Evolutionary conservation across 2,888 invertebrate species (phyloP).

Genomic region (Aproaerema taeniolella): DNA sequence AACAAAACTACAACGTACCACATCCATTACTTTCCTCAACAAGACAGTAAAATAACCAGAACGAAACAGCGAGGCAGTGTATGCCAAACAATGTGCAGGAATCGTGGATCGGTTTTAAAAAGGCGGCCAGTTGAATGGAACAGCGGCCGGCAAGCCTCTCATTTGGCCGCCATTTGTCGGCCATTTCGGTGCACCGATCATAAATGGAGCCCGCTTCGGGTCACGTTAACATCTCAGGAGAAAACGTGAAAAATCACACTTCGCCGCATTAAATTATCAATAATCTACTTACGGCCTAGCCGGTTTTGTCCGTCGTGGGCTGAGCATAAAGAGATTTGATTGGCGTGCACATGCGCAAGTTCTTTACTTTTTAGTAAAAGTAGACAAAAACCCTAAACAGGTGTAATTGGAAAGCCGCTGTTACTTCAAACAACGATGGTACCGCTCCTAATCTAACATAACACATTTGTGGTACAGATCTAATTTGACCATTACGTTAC

Average conservation of each 20-base stretch:
- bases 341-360: no score
- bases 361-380: no score
- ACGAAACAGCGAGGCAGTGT: constrained; percentile 24
- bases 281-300: constrained; percentile 14
- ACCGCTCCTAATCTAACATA: constrained; percentile 3
- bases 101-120: constrained; percentile 33
- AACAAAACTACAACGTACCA: constrained; percentile 13
- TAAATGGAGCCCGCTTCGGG: constrained; percentile 72
- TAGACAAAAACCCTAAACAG: no score
- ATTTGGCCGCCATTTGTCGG: constrained; percentile 77
- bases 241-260: constrained; percentile 75
- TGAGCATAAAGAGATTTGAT: no score
- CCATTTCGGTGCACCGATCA: constrained; percentile 75
- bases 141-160: constrained; percentile 70
- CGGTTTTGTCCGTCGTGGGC: constrained; percentile 4
- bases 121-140: constrained; percentile 51
- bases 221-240: constrained; percentile 71
- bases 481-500: no score
- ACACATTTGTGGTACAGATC: no score
- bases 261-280: constrained; percentile 55
- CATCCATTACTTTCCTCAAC: constrained; percentile 32
- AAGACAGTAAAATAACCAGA: not conserved
- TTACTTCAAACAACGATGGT: no score
- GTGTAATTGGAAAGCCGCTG: no score
- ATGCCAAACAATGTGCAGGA: constrained; percentile 4